Evolutionary conservation across 2,888 invertebrate genomes (phyloP), one percentile per base, ranked within the genome.

Genomic region (Drosophila glabriapex): DNA sequence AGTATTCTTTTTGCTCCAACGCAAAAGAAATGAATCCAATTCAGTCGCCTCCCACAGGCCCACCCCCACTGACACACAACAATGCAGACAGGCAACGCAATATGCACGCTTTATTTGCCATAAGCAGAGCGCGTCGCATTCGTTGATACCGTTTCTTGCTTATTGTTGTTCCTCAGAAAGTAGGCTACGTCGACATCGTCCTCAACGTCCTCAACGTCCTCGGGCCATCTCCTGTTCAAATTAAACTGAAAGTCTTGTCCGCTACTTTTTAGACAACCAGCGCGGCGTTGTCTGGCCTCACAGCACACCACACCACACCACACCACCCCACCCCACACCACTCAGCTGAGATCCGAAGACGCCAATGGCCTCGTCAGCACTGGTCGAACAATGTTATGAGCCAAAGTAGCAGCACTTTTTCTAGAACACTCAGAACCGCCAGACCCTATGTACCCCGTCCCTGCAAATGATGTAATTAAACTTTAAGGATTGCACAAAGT

Each of bases 191-290:
- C 69, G 33, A 61, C 80, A 56, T 60, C 63, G 37, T 68, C 43
- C 52, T 43, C 76, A 53, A 22, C 63, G 37, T 68, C 43, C 52
- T 43, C 76, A 53, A 22, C 74, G 41, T 67, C 82, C 79, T 58
- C 61, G 66, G 69, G 76, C 73, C 76, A 76, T 76, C 78, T 78
- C 80, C 83, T 88, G 89, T 85, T 90, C 76, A 86, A 86, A 86
- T 86, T 88, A 85, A 86, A 86, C 89, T 81, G 83, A 83, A 88
- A 86, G 83, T 83, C 90, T 85, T 83, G 89, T 78, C 83, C 73
- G 66, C 67, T 70, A 64, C 67, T 68, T 61, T 65, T 56, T 82
- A 84, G 78, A 72, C 84, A 56, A 39, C n/a, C n/a, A 78, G 70
- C 73, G 59, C 53, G 55, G 49, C 62, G 65, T 72, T 72, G 83